Base-by-base conservation (phyloP, 2,113 vertebrate genomes). In the Syrrhaptes paradoxus region DNA sequence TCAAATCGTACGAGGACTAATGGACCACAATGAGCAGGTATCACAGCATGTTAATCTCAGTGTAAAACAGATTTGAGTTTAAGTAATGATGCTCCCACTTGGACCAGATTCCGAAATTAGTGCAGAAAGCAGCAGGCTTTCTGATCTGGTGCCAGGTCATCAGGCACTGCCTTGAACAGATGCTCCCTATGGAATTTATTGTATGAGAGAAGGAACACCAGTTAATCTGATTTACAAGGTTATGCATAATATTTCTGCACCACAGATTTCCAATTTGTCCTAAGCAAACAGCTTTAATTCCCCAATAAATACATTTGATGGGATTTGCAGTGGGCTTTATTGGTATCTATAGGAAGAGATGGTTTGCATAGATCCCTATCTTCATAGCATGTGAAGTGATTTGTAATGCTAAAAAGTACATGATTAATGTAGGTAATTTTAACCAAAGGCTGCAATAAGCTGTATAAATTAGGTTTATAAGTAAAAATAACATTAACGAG, bases 211-310 rank as follows among this genome's bases (percentile, higher is more conserved):
- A 93, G 74, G 63, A 96, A 85, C 59, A 86, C 46, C 70, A 87
- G 73, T 92, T 97, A 96, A 97, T 97, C 90, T 93, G 94, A 96
- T 97, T 94, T 97, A 90, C 58, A 92, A 79, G 79, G 62, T 90
- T 93, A 85, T 92, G 90, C 76, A 87, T 94, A 95, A 94, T 94
- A 90, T 94, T 95, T 95, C 87, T 90, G 87, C 76, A 78, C 45
- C 76, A 77, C 83, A 82, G 73, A 84, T 89, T 96, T 94, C 70
- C 76, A 92, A 90, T 94, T 96, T 87, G 43, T 87, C 93, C 71
- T 92, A 71, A 89, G 83, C 83, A 95, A 96, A 85, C 49, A 90
- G 63, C 25, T 89, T 90, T 93, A 94, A 92, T 91, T 96, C 86
- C 57, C 70, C 5, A 18, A 85, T 90, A 95, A 96, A 87, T 88